Evolutionary conservation across 2,888 invertebrate genomes (phyloP), one percentile per base, ranked within the genome.

Genomic region (Nysson spinosus): DNA sequence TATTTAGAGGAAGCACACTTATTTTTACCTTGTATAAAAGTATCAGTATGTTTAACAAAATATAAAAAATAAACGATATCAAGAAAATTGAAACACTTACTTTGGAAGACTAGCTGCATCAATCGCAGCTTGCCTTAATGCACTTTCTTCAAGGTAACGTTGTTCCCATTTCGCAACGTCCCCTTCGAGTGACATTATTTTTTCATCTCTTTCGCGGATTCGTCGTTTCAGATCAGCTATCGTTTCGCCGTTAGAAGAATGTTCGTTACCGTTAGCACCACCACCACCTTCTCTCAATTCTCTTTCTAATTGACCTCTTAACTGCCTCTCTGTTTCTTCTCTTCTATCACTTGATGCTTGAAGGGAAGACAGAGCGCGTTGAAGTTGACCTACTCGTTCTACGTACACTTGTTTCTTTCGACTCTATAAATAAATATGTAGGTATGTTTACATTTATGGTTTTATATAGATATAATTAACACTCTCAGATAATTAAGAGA

Each of bases 101-200:
- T 87, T 87, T n/a, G 87, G 87, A 69, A 87, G 80, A 75, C 87
- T 87, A 44, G 94, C 94, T 56, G 95, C 93, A 84, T 95, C 94
- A 37, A 95, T 93, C 26, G 94, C 94, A 49, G 94, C 93, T 87
- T 95, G 95, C 16, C 95, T 87, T 67, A 94, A 87, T 34, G 94
- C 93, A 69, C 93, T 93, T 86, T 95, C 95, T 86, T 95, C 95
- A 46, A 95, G 88, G 87, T 93, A 95, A 43, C 94, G 90, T 87
- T 95, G 95, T 87, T 96, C 95, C 95, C 94, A 94, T 89, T 94
- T 94, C 74, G 93, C 92, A 78, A 94, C 93, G 83, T 95, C 95
- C 0, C 93, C 93, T 88, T 95, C 95, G 51, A 94, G 88, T 58
- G 92, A 88, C 90, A 93, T 92, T 28, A 93, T 92, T 81, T 91